Conservation (phyloP, 2,888 invertebrate genomes). For the Campaea margaritaria region DNA sequence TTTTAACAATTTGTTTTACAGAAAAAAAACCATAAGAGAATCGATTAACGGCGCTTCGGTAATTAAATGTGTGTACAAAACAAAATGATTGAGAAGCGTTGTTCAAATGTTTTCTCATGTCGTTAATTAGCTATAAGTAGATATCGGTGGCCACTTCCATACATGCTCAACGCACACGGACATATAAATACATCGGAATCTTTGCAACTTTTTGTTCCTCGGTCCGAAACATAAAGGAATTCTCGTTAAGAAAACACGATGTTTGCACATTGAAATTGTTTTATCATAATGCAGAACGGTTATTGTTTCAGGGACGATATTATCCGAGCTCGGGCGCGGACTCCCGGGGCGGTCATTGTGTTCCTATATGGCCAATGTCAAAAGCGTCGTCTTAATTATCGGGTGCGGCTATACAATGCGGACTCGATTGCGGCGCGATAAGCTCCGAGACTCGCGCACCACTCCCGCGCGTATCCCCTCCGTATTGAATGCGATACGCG, state of each 20-base stretch:
- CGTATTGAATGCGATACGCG: constrained; percentile 74
- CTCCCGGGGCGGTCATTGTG: constrained; percentile 84
- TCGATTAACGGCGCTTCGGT: constrained; percentile 34
- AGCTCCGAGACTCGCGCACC: constrained; percentile 73
- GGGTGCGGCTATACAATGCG: constrained; percentile 82
- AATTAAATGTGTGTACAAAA: constrained; percentile 30
- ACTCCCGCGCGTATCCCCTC: constrained; percentile 31
- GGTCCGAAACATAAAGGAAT: constrained; percentile 61
- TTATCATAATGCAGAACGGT: constrained; percentile 81
- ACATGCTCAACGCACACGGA: constrained; percentile 28
- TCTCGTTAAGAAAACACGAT: constrained; percentile 79
- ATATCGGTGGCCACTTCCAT: constrained; percentile 33
- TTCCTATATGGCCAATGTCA: constrained; percentile 85
- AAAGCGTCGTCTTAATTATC: constrained; percentile 86
- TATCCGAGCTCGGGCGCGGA: constrained; percentile 71
- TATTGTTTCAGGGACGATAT: constrained; percentile 82
- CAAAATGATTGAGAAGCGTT: constrained; percentile 33
- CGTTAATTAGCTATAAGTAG: constrained; percentile 35
- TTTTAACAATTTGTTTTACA: constrained; percentile 24
- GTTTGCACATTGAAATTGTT: constrained; percentile 81
- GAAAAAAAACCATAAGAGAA: constrained; percentile 45
- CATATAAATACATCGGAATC: constrained; percentile 55
- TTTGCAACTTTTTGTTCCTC: constrained; percentile 53
- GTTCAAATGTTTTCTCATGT: constrained; percentile 38
- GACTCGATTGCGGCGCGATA: constrained; percentile 83